phyloP scores from a whole-genome alignment of 2,888 invertebrate species.

The Villa cingulata region DNA sequence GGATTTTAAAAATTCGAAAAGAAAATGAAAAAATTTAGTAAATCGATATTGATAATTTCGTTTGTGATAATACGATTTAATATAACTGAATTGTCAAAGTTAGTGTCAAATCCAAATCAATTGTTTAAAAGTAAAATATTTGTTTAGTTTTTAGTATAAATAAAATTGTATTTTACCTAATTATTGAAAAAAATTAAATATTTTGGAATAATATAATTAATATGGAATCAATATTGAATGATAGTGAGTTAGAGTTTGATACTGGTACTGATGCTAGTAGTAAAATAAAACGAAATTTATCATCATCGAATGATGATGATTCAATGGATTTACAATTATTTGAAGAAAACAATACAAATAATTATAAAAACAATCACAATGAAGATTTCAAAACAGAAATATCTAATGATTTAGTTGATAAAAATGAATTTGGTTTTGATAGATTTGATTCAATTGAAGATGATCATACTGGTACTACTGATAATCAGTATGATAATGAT shows the following conservation, averaged over 20 bases:
- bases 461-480: not conserved
- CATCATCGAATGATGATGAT: constrained; percentile 10
- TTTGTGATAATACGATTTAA: too few species aligned
- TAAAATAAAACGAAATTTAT: constrained; percentile 9
- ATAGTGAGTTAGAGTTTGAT: constrained; percentile 5
- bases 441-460: not conserved
- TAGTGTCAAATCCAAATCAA: too few species aligned
- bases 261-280: not conserved
- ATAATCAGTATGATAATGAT: not conserved
- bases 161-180: too few species aligned
- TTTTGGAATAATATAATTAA: too few species aligned
- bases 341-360: constrained; percentile 3
- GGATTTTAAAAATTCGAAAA: too few species aligned
- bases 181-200: too few species aligned
- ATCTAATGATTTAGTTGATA: not conserved
- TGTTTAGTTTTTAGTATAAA: too few species aligned
- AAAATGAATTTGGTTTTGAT: not conserved
- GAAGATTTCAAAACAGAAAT: not conserved
- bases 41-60: too few species aligned
- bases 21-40: too few species aligned
- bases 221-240: constrained; percentile 7
- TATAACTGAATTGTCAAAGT: too few species aligned
- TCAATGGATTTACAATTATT: constrained; percentile 12
- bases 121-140: too few species aligned
- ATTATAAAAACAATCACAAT: not conserved